Evolutionary conservation across 2,113 vertebrate genomes (phyloP).

Genomic region (Pachyramphus minor): DNA sequence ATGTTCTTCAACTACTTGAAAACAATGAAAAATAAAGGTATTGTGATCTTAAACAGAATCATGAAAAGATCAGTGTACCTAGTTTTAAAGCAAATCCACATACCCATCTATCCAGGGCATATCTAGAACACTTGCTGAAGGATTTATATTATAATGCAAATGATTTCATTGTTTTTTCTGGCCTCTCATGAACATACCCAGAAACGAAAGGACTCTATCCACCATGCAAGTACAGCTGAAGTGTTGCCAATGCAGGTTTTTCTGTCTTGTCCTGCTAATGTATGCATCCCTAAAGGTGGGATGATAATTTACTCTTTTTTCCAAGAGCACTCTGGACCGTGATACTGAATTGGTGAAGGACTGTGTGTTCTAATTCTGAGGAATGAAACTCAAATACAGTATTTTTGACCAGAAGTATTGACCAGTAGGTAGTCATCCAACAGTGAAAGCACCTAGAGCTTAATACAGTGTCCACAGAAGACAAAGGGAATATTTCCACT

Average conservation of each 20-base stretch:
- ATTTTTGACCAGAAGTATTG: background rate
- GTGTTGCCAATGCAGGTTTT: background rate
- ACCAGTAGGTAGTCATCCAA: background rate
- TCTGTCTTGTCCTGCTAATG: background rate
- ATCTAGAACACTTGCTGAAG: background rate
- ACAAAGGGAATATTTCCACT: background rate
- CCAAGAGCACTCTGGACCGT: background rate
- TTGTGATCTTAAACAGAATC: background rate
- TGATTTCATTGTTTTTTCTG: background rate
- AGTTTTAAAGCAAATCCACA: background rate
- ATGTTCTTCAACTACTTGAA: background rate
- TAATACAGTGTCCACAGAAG: background rate
- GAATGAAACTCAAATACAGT: background rate
- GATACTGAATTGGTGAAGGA: background rate
- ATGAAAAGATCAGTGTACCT: background rate
- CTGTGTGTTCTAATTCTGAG: background rate
- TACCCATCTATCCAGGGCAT: background rate
- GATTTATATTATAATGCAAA: background rate
- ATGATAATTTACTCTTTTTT: background rate
- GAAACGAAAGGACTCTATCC: background rate
- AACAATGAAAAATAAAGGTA: background rate
- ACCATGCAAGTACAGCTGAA: background rate
- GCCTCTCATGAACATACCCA: background rate
- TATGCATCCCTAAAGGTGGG: background rate
- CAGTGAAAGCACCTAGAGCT: background rate